Evolutionary conservation across 2,888 invertebrate genomes (phyloP), one percentile per base, ranked within the genome.

Genomic region (Drosophila nr. perissopoda): DNA sequence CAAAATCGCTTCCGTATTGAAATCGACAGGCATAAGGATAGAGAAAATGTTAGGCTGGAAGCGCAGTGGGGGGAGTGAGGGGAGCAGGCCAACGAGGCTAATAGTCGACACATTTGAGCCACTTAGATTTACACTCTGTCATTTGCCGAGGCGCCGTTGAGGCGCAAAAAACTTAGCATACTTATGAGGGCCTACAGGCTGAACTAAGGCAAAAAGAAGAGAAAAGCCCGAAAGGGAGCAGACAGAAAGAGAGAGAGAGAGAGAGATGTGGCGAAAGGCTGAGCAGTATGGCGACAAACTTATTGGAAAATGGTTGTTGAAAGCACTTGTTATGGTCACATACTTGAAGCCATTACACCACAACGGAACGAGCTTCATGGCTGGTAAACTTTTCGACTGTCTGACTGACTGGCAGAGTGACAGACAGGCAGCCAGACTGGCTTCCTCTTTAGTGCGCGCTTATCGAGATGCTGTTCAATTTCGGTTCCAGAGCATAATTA

Each of bases 31-130:
- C 33, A 7, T n/a, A 51, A 13, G 25, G 27, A 57, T 31, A n/a
- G 33, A 27, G 36, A 27, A 36, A 61, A 31, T 34, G 33, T 25
- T 6, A 11, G 13, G 54, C 36, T 36, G 27, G 25, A 6, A n/a
- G n/a, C 54, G 36, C 4, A 7, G 7, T 7, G n/a, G n/a, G 25
- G 29, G 34, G 40, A 29, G 4, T 27, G 16, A 0, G 62, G 29
- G 7, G 18, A 10, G 10, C 11, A 13, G 34, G 34, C 36, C 62
- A 64, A 40, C 40, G 51, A 59, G 83, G 82, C 85, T 79, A 89
- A 88, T 81, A 89, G 90, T 83, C 77, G 74, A 88, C 82, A 88
- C 81, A 81, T 83, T 85, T 74, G 84, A 90, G 85, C 82, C 90
- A 91, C 86, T 86, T 90, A 90, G 78, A 78, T 82, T 78, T 78